Evolutionary conservation across 2,113 vertebrate genomes (phyloP).

Genomic region (Philantomba maxwellii): DNA sequence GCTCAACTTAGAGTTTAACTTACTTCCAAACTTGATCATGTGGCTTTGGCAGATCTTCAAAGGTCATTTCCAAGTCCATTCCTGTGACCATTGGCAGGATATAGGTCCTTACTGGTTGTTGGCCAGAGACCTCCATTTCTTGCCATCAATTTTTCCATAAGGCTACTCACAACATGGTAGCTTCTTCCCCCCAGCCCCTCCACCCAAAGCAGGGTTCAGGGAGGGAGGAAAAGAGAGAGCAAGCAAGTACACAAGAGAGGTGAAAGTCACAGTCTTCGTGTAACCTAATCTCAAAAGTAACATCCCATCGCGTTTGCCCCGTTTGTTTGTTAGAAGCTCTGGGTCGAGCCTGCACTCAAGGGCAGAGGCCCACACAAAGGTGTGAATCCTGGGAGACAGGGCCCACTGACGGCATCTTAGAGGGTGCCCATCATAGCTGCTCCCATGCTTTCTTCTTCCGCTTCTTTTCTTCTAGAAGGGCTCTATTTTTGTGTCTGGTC

Average conservation of each 20-base stretch:
- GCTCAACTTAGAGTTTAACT: neutral
- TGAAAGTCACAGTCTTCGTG: neutral
- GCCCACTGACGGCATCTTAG: neutral
- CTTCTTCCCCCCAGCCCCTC: neutral
- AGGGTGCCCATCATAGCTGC: neutral
- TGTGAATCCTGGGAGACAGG: neutral
- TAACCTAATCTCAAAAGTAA: neutral
- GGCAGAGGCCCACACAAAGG: neutral
- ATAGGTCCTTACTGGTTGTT: neutral
- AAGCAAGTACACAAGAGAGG: neutral
- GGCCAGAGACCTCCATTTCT: neutral
- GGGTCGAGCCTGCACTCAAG: neutral
- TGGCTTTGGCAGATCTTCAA: neutral
- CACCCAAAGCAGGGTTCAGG: neutral
- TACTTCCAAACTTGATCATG: neutral
- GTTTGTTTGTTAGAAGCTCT: neutral
- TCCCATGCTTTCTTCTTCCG: neutral
- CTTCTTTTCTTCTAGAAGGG: neutral
- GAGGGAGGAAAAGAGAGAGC: too few relatives aligned
- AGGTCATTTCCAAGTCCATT: neutral
- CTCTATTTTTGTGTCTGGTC: neutral
- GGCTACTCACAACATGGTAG: neutral
- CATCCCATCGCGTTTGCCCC: neutral
- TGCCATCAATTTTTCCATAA: neutral
- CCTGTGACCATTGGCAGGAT: neutral